Base-by-base conservation (phyloP, 2,888 invertebrate genomes). In the Lycia hirtaria region DNA sequence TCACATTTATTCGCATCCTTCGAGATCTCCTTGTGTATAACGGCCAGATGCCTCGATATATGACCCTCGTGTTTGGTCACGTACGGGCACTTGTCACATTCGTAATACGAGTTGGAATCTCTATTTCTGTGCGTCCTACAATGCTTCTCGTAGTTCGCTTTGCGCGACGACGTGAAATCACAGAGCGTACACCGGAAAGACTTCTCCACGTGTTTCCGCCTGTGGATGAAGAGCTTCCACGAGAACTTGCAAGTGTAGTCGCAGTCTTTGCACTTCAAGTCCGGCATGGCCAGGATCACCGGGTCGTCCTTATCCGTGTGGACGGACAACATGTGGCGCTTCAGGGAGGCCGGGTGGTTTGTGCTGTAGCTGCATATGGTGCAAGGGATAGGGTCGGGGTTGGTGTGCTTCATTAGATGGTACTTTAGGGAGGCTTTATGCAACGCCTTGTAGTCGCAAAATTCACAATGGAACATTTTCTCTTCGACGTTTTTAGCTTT, bases 1-100 rank as follows among this genome's bases (percentile, higher is more conserved):
- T 81, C 76, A 53, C 88, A 88, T 5, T 71, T 76, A 28, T 75
- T 73, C 0, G 83, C 86, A 5, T 75, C 78, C 0, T 80, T 82
- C 0, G 80, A 76, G 0, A 83, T 69, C 30, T 81, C 82, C 10
- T 83, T 81, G 44, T 87, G 87, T 43, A 85, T 81, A 58, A 83
- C 81, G 0, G 84, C 81, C 6, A 87, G 57, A 67, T 87, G 87
- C 14, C 86, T 76, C 0, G 75, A 71, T 0, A 87, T 85, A 52
- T 85, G 85, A 0, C 87, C 87, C 56, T 86, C 82, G 20, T 72
- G 82, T 41, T 78, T 80, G 0, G 87, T 85, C 0, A 73, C 69
- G 41, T 85, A 87, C 0, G 83, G 77, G 15, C 87, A 87, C 32
- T 86, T 83, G 30, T 87, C 85, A 28, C 87, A 87, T 32, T 78